Evolutionary conservation across 2,888 invertebrate genomes (phyloP), one percentile per base, ranked within the genome.

Genomic region (Ptycholaimellus sp.): DNA sequence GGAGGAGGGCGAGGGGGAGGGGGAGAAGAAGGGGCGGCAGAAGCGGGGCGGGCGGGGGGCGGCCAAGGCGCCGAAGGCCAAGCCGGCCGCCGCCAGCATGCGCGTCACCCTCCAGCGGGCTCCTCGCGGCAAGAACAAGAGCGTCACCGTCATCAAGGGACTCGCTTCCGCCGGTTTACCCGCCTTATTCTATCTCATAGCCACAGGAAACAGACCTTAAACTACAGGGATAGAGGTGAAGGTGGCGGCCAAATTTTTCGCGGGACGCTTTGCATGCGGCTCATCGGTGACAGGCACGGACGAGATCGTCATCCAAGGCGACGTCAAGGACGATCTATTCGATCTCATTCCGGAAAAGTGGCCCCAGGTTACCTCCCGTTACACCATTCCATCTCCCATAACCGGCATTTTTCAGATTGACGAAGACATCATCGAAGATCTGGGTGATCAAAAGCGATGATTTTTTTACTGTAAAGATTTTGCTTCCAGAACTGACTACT

Each of bases 241-340:
- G 65, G 81, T 81, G 44, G 96, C 93, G 37, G 79, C 87, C 22
- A 96, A 96, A 61, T 83, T 80, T 60, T 93, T 96, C 65, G 83
- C 87, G 29, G 79, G 80, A 39, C 82, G 78, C 62, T 96, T 96
- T 67, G 87, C 93, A 4, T 96, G 93, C 64, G 93, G 93, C n/a
- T 83, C 87, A 6, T 93, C 93, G 9, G 87, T 96, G 1, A 90
- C 90, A 22, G 90, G 85, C 5, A 83, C 87, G 48, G 93, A 96
- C 68, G 96, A 96, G 64, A 93, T 96, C 57, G 93, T 96, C 32
- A 87, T 96, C 57, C 93, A 96, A 63, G 93, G 90, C 37, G 90
- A 93, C 65, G 85, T 93, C 1, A 90, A 93, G 63, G 90, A 93
- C 67, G 93, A 96, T 51, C 66, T 96, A 19, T 82, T 85, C 63